These are phyloP conservation scores for Pionites leucogaster DNA, from an alignment of 2,113 vertebrate genomes.

Conservation along the genomic window DNA sequence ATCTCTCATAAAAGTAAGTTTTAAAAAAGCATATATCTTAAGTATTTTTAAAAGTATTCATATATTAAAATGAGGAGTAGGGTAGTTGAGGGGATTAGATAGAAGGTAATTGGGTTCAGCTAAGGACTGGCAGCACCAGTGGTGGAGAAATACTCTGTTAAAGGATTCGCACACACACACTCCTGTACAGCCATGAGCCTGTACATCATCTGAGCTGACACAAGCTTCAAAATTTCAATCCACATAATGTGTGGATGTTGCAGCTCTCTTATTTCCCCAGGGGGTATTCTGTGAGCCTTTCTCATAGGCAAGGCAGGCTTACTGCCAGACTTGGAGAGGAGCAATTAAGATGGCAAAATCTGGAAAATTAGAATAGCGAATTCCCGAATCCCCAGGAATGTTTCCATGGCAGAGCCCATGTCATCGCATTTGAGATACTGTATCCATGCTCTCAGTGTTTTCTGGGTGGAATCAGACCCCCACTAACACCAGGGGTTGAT, in stretches of 20 bases:
- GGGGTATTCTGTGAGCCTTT: neutral
- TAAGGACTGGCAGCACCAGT: neutral
- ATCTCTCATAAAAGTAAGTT: constrained; percentile 96
- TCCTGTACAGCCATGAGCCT: neutral
- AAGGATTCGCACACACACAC: neutral
- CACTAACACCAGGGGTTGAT: neutral
- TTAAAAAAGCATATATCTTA: neutral
- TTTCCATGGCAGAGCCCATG: neutral
- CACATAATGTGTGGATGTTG: constrained; percentile 15
- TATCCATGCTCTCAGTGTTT: neutral
- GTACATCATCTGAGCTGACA: neutral
- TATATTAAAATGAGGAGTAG: neutral
- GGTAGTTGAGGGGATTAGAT: neutral
- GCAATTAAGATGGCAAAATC: constrained; percentile 26
- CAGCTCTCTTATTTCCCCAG: constrained; percentile 49
- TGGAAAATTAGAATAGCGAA: constrained; percentile 13
- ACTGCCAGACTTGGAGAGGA: neutral
- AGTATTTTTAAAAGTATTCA: neutral
- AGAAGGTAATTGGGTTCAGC: neutral
- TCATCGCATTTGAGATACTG: fast-evolving
- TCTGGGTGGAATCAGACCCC: neutral
- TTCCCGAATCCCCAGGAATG: neutral
- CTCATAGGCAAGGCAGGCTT: neutral
- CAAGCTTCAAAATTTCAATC: neutral
- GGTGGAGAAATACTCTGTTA: neutral